Conservation (phyloP, 2,113 vertebrate genomes). For the Deroptyus accipitrinus region DNA sequence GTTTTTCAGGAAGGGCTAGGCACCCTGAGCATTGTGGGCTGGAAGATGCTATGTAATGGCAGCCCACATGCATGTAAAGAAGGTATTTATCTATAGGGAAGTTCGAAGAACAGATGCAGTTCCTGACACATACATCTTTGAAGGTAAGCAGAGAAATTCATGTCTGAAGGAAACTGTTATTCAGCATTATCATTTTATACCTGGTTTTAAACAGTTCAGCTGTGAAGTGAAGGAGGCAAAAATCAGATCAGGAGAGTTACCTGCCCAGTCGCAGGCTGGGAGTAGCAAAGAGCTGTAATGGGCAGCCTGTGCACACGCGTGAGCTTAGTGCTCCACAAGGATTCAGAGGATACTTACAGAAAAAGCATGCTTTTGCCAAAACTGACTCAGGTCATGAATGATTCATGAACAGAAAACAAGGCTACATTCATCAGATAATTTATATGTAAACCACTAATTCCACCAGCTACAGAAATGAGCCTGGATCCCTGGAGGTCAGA, state of each 20-base stretch:
- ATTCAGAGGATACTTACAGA: neutral
- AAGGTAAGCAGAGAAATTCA: neutral
- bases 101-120: neutral
- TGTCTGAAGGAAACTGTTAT: neutral
- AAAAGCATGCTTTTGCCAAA: constrained; percentile 15
- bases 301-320: neutral
- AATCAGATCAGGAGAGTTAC: neutral
- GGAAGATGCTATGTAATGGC: neutral
- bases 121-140: neutral
- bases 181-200: neutral
- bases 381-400: constrained; percentile 17
- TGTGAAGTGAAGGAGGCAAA: neutral
- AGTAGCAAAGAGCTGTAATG: neutral
- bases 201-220: neutral
- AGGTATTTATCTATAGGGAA: neutral
- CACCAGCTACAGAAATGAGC: neutral
- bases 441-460: constrained; percentile 32
- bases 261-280: neutral
- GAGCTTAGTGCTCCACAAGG: neutral
- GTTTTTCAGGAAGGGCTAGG: neutral
- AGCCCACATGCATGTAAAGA: neutral
- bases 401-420: constrained; percentile 49
- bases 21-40: fast-evolving
- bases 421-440: constrained; percentile 58
- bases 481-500: neutral